Conservation (phyloP, 2,888 invertebrate genomes). For the Calephelis perditalis region DNA sequence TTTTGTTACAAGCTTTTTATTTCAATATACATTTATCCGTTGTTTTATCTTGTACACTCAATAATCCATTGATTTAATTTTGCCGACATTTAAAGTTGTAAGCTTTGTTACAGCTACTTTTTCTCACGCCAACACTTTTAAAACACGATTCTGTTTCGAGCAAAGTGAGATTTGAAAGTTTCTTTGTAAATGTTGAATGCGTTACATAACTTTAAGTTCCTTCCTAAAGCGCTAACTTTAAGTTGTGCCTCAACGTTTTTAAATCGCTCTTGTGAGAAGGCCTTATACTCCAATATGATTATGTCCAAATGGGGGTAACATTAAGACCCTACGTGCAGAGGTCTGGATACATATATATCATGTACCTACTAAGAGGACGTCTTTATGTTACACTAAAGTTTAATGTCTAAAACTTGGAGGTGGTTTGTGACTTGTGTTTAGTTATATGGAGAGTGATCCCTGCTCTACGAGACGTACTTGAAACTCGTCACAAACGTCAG, state of each 20-base stretch:
- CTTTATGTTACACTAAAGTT: constrained; percentile 5
- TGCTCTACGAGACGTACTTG: not conserved
- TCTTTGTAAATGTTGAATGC: not conserved
- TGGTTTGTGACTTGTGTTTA: not conserved
- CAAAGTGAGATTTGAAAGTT: not conserved
- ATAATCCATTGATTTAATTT: too few species aligned
- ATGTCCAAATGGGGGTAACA: not conserved
- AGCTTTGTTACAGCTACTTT: too few species aligned
- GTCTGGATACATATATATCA: not conserved
- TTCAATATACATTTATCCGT: too few species aligned
- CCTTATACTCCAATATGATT: not conserved
- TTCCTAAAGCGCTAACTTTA: not conserved
- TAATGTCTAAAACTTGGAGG: constrained; percentile 1
- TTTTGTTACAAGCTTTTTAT: too few species aligned
- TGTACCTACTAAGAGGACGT: not conserved
- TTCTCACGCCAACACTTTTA: not conserved
- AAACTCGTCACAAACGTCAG: too few species aligned
- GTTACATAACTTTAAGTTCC: too few species aligned
- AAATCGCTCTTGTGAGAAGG: not conserved
- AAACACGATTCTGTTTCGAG: not conserved
- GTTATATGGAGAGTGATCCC: not conserved
- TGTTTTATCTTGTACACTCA: too few species aligned
- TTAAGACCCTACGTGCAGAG: not conserved
- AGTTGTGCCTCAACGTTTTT: not conserved
- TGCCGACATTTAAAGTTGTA: too few species aligned